Evolutionary conservation across 1,140 invertebrate genomes (phyloP), one percentile per base, ranked within the genome.

Genomic region (Leguminivora glycinivorella): DNA sequence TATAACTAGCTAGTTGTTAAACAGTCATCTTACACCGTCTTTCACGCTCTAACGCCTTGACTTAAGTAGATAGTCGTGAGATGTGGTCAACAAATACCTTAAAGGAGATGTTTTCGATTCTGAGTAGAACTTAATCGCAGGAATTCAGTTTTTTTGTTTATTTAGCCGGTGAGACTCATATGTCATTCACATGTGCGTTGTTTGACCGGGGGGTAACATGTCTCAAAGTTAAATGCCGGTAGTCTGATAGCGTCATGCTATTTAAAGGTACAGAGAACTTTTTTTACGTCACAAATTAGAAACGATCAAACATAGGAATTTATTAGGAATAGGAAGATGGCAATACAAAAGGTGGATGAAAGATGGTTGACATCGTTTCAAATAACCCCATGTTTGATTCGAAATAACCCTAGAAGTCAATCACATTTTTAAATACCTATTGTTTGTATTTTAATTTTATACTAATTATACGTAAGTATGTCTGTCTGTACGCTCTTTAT

Each of bases 11-110:
- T 1, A 31, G 31, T 34, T 10, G 9, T 34, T 10, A 34, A 10
- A 10, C 40, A 43, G 40, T 43, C 43, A 47, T 4, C n/a, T 2
- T 17, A 47, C 43, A 47, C 43, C 40, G 40, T 10, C 4, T 47
- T 47, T 47, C 43, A 47, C 43, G 43, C 43, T 47, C 43, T 47
- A 47, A 47, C 43, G n/a, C 43, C 43, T 17, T 47, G 14, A 47
- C 43, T 17, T 47, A 17, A 14, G 43, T 7, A 38, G 43, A 47
- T 6, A 17, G 43, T 47, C n/a, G n/a, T 47, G 43, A 47, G n/a
- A 17, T 47, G n/a, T 47, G 14, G 17, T 47, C n/a, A 17, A 38
- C 14, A 3, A 38, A 14, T 0, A 38, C 34, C 34, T 38, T 38
- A 12, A 4, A 38, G 10, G 10, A 14, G 12, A 38, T 38, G 34